A percentile compares a stretch with the other conserved stretches of the same genome.
These are phyloP conservation scores for Tenthredo mesomela DNA, from an alignment of 2,888 invertebrate species.

Conservation along the genomic window DNA sequence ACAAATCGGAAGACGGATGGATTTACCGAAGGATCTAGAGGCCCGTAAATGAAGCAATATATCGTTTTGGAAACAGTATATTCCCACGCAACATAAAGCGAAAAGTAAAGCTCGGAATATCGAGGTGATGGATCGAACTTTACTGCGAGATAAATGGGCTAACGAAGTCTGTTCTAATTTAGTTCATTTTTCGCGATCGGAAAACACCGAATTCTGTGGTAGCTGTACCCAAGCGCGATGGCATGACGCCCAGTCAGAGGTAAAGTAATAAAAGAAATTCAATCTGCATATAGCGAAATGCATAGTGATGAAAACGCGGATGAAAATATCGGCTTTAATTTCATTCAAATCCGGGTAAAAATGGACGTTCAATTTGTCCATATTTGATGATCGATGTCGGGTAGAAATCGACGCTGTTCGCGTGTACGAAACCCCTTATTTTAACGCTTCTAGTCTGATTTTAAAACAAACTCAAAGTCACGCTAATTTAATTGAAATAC, in stretches of 20 bases:
- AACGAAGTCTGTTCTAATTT: conserved; percentile 25
- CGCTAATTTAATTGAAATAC: neutral
- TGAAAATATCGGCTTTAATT: conserved; percentile 18
- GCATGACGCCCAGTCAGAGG: neutral
- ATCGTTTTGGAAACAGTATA: neutral
- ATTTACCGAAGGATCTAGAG: neutral
- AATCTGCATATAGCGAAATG: neutral
- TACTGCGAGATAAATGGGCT: conserved; percentile 16
- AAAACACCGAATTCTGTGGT: neutral
- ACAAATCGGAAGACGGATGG: neutral
- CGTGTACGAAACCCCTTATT: neutral
- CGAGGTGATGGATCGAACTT: conserved; percentile 23
- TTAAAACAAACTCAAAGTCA: neutral
- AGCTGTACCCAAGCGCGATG: neutral
- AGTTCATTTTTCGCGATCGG: neutral
- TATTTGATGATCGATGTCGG: neutral
- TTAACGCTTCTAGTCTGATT: neutral
- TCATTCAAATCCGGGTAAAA: conserved; percentile 2
- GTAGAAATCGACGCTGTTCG: neutral
- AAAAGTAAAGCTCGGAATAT: neutral
- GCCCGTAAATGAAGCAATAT: neutral
- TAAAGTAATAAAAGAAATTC: neutral
- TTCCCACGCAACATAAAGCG: neutral
- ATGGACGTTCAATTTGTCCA: neutral
- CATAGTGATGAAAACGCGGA: neutral